Conservation (phyloP, 2,797 vertebrate genomes). For the Rhynchotus rufescens region DNA sequence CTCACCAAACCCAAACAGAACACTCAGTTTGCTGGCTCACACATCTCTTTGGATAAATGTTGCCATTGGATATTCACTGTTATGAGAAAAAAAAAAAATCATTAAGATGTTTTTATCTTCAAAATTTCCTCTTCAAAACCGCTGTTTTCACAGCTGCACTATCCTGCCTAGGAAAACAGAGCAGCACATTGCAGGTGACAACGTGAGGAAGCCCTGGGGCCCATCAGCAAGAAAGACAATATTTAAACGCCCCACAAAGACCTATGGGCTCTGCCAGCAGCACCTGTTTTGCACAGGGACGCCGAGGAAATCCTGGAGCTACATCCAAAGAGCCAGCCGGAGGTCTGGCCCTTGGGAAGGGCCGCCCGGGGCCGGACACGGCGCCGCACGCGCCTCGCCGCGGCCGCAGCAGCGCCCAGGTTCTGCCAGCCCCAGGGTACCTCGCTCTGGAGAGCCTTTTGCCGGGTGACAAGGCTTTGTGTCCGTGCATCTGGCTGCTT, state of each 20-base stretch:
- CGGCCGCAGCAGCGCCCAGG: background rate
- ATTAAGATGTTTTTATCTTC: background rate
- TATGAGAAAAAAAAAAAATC: background rate
- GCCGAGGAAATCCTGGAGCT: constrained; percentile 46
- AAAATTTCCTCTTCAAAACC: background rate
- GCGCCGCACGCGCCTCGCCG: background rate
- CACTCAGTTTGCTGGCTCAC: background rate
- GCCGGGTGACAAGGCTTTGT: constrained; percentile 12
- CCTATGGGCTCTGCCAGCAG: constrained; percentile 37
- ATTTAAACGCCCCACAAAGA: constrained; percentile 55
- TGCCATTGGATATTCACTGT: background rate
- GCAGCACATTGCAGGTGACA: background rate
- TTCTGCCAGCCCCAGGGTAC: constrained; percentile 12
- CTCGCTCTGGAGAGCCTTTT: background rate
- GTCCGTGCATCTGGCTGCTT: background rate
- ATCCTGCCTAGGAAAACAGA: background rate
- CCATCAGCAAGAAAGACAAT: constrained; percentile 8
- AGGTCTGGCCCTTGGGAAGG: background rate
- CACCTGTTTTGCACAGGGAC: constrained; percentile 29
- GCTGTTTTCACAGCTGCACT: background rate
- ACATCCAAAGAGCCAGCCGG: constrained; percentile 3
- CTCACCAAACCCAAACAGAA: background rate
- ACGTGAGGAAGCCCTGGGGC: constrained; percentile 21
- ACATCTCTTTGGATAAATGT: background rate
- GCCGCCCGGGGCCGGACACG: too few species aligned